Conservation (phyloP, 2,797 vertebrate species). For the Parotocinclus haroldoi region DNA sequence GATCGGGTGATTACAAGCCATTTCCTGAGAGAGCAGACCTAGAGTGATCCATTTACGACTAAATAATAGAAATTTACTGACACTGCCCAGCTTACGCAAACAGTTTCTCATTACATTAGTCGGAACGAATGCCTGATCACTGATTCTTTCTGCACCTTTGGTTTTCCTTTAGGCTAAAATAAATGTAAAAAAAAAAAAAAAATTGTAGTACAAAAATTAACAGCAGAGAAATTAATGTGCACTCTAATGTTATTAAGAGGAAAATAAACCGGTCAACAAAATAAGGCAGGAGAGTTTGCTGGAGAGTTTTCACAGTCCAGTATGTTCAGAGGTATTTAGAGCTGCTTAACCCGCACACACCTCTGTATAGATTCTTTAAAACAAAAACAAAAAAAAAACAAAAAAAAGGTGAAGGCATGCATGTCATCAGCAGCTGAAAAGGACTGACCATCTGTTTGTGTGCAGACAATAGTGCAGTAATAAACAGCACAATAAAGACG, state of each 20-base stretch:
- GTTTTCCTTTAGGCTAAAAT: no score
- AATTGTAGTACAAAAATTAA: no score
- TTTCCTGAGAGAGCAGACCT: constrained; percentile 25
- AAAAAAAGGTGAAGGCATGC: constrained; percentile 46
- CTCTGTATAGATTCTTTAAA: constrained; percentile 13
- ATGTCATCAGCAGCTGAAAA: constrained; percentile 45
- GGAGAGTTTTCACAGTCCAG: constrained; percentile 10
- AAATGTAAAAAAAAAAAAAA: no score
- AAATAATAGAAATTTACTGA: neutral
- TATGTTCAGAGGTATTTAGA: constrained; percentile 19
- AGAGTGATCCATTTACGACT: constrained; percentile 6
- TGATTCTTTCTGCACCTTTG: no score
- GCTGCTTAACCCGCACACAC: constrained; percentile 32
- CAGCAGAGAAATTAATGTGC: no score
- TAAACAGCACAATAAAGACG: constrained; percentile 8
- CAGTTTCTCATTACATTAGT: constrained; percentile 6
- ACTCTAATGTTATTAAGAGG: no score
- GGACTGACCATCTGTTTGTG: constrained; percentile 52
- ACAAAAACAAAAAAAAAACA: no score
- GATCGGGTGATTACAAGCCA: constrained; percentile 17
- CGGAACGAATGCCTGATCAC: neutral
- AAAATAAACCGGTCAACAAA: no score
- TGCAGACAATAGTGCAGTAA: constrained; percentile 35
- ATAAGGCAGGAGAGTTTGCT: no score
- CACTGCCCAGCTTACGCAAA: neutral